Base-by-base conservation (phyloP, 30 jellyfish, hydroid and myxozoan species). In the Hydractinia symbiolongicarpus region DNA sequence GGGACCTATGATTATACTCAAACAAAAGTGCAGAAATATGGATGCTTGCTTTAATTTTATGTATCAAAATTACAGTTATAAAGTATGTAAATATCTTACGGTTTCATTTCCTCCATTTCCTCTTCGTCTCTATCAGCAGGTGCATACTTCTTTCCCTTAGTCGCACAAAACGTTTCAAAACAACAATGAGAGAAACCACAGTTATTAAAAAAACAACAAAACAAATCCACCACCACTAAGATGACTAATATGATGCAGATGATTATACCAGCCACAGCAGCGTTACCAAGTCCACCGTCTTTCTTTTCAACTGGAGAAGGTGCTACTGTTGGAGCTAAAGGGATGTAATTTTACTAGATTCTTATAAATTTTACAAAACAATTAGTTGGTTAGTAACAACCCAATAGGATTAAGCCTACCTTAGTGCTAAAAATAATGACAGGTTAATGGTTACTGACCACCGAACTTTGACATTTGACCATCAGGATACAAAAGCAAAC, bases 101-200 rank as follows among this genome's bases (percentile, higher is more conserved):
- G 73, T 66, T 79, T 79, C 53, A 79, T 61, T 62, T 79, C 87
- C 6, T 52, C 54, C 50, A n/a, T 53, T 8, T 79, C 81, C 7
- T 79, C 86, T 2, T 58, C 86, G 11, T 61, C 83, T 66, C 66
- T 79, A 9, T 62, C 87, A 61, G 87, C 69, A 4, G 87, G 81
- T 6, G 49, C 50, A 51, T 79, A 78, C 73, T 82, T 83, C 8
- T 79, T 84, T 5, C 90, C 88, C 66, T 83, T 86, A 72, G 86
- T 83, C 9, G 96, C 90, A 75, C 98, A 92, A 83, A 89, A 92
- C n/a, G 96, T 57, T 68, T 86, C 94, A 81, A 72, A 86, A 66
- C 98, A 92, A 83, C 96, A 83, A 67, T 86, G 95, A 16, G 98
- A 51, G 82, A 92, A 92, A 7, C 98, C 98, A 66, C 98, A 92